Base-by-base conservation (phyloP, 1,140 invertebrate species). In the Bombus difficillimus region DNA sequence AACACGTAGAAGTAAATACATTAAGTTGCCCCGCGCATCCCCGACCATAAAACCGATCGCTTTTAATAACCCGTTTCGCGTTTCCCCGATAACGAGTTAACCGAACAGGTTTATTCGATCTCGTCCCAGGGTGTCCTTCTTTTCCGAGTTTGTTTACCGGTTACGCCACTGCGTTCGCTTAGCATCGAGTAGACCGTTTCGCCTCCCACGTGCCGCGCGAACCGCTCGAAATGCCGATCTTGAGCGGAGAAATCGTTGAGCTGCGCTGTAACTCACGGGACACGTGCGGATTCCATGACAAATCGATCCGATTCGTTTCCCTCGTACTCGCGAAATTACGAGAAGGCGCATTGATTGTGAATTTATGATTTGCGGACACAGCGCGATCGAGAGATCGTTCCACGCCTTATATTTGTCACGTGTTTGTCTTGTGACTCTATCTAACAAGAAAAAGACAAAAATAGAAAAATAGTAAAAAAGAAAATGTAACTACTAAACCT, bases 141-240 rank as follows among this genome's bases (percentile, higher is more conserved):
- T 87, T 86, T 47, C 57, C 81, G 62, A 84, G 71, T 90, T 87
- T 87, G 85, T 85, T 81, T 81, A 84, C 78, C 68, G 84, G 86
- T 90, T 90, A 90, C 89, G 86, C 85, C 89, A 90, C 25, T 90
- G 86, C 53, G 43, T 59, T 47, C 68, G 37, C 64, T 59, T 41
- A 53, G 47, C 66, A 76, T 73, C 59, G 76, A 72, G 53, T 81
- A 72, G 41, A 77, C 39, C 73, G 84, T 90, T 89, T 87, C 85
- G 72, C 86, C 89, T 88, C 89, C 89, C 86, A 91, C 89, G 89
- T 90, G 77, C 43, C 37, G 18, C 28, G 10, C n/a, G 3, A 59
- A 37, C 10, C 41, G 47, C 79, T 76, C 66, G 72, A 59, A 66
- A 85, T 74, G 62, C 83, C 83, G 71, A 74, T 75, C 57, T 12